Evolutionary conservation across 2,797 vertebrate species (phyloP).

Genomic region (Buceros bicornis): DNA sequence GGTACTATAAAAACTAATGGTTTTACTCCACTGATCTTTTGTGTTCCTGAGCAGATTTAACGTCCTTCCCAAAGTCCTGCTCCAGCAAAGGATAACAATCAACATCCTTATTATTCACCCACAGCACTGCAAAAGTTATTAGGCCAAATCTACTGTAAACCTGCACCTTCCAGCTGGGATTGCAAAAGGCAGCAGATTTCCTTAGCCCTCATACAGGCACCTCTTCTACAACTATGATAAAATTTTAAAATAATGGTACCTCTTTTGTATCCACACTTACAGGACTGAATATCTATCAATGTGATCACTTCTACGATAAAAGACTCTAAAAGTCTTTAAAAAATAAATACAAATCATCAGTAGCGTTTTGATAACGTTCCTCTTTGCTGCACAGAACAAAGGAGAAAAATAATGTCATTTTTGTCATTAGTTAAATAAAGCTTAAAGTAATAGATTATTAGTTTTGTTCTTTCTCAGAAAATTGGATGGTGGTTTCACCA

Average conservation of each 20-base stretch:
- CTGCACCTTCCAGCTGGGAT: not conserved
- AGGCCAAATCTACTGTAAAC: not conserved
- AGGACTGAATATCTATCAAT: not conserved
- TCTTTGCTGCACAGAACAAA: not conserved
- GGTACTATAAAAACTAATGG: not conserved
- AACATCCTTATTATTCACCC: not conserved
- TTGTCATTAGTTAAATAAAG: not conserved
- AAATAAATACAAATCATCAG: not conserved
- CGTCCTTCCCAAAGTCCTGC: not conserved
- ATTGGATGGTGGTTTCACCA: not conserved
- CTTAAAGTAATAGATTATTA: not conserved
- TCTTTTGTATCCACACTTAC: not conserved
- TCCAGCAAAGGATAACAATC: not conserved
- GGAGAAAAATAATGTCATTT: not conserved
- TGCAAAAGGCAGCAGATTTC: not conserved
- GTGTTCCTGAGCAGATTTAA: not conserved
- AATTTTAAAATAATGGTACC: not conserved
- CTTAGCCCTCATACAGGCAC: not conserved
- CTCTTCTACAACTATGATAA: not conserved
- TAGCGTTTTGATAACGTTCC: not conserved
- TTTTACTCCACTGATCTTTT: not conserved
- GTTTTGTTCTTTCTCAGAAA: not conserved
- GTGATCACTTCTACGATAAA: not conserved
- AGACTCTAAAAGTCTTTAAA: not conserved
- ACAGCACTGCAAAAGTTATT: not conserved